Evolutionary conservation across 2,113 vertebrate species (phyloP).

Genomic region (Grammomys dolichurus): DNA sequence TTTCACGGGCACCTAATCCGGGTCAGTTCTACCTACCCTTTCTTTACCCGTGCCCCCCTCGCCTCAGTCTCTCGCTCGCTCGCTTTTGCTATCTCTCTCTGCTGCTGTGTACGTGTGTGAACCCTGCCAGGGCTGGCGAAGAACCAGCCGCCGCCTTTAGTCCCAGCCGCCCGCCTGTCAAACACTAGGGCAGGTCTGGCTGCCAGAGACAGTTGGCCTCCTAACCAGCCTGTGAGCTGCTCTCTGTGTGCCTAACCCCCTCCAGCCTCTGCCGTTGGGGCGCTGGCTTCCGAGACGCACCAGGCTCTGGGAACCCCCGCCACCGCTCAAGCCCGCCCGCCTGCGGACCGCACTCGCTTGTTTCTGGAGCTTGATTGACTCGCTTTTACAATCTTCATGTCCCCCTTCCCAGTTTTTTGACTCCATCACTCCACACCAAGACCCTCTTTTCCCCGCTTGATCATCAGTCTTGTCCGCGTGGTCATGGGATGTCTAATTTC

Average conservation of each 20-base stretch:
- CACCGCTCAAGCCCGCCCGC: background rate
- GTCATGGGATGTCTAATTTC: slow-evolving; percentile 94
- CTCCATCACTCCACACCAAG: slow-evolving; percentile 65
- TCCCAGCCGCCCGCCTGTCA: slow-evolving; percentile 49
- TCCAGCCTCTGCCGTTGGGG: background rate
- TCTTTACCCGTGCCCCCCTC: slow-evolving; percentile 61
- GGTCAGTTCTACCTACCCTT: slow-evolving; percentile 78
- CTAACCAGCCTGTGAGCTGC: slow-evolving; percentile 55
- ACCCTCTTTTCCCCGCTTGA: slow-evolving; percentile 72
- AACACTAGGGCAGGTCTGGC: slow-evolving; percentile 66
- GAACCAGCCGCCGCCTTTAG: slow-evolving; percentile 58
- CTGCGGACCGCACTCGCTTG: background rate
- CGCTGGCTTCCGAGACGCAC: slow-evolving; percentile 49
- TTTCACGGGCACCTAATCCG: slow-evolving; percentile 57
- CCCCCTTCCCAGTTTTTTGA: slow-evolving; percentile 41
- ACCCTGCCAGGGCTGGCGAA: slow-evolving; percentile 68
- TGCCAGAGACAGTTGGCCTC: slow-evolving; percentile 66
- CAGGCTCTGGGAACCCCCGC: slow-evolving; percentile 52
- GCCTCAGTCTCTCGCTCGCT: slow-evolving; percentile 52
- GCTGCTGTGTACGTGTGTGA: slow-evolving; percentile 63
- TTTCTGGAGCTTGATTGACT: slow-evolving; percentile 89
- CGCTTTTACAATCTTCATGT: slow-evolving; percentile 80
- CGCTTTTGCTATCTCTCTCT: slow-evolving; percentile 33
- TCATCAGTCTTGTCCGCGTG: slow-evolving; percentile 88
- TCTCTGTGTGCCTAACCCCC: slow-evolving; percentile 20